Conservation (phyloP, 2,888 invertebrate species). For the Nephrotoma appendiculata region DNA sequence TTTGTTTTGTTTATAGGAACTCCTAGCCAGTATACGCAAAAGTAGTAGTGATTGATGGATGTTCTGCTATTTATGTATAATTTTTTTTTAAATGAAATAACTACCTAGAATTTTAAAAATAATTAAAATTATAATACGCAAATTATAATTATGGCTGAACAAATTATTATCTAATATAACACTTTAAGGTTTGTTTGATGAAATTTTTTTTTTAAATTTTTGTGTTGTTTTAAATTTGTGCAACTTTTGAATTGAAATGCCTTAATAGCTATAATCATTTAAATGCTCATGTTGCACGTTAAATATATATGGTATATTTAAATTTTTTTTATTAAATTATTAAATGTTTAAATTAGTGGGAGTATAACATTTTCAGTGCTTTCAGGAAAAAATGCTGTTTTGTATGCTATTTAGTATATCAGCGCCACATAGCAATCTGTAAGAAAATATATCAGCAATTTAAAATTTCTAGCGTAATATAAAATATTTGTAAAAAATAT, state of each 20-base stretch:
- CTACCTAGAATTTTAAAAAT: neutral
- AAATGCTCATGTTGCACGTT: conserved; percentile 2
- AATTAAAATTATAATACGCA: neutral
- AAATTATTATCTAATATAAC: neutral
- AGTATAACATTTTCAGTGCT: neutral
- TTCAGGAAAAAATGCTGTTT: neutral
- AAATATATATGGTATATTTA: neutral
- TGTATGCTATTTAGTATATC: neutral
- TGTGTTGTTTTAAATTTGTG: neutral
- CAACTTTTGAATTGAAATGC: neutral
- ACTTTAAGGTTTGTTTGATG: neutral
- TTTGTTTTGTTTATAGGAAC: conserved; percentile 23
- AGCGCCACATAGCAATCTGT: neutral
- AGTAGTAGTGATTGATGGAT: conserved; percentile 21
- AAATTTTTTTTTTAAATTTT: neutral
- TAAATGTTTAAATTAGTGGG: neutral
- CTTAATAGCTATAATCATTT: neutral
- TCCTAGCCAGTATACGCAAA: conserved; percentile 32
- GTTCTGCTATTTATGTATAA: conserved; percentile 7
- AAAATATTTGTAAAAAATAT: too few relatives aligned
- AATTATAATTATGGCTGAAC: neutral
- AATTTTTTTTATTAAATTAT: neutral
- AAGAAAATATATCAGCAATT: neutral
- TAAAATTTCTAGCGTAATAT: too few relatives aligned
- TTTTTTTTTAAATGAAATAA: neutral